Evolutionary conservation across 2,113 vertebrate species (phyloP).

Genomic region (Aldabrachelys gigantea): DNA sequence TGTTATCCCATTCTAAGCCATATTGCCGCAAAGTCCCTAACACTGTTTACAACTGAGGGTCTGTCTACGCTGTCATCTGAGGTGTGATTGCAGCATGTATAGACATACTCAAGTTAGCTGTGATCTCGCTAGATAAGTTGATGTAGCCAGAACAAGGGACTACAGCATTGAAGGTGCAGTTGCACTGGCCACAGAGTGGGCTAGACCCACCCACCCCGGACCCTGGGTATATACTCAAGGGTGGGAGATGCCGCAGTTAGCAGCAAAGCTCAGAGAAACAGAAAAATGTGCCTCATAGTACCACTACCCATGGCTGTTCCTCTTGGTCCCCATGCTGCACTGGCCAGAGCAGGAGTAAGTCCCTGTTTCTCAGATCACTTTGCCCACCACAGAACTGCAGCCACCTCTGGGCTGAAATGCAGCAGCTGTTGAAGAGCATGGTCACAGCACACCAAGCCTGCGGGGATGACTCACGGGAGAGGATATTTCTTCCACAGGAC

Average conservation of each 20-base stretch:
- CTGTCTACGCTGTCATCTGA: no score
- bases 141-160: background rate
- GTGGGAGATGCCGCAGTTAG: background rate
- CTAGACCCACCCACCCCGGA: background rate
- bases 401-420: background rate
- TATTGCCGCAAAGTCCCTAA: background rate
- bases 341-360: background rate
- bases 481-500: constrained; percentile 97
- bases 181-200: background rate
- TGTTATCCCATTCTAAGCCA: background rate
- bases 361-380: no score
- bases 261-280: background rate
- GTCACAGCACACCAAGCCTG: rapidly evolving
- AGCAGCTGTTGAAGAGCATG: background rate
- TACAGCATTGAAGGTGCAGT: background rate
- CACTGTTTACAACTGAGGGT: background rate
- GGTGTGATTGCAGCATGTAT: background rate
- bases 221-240: background rate
- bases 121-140: no score
- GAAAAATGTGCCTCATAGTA: background rate
- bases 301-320: background rate
- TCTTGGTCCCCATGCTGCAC: background rate
- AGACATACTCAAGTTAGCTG: background rate
- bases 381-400: background rate
- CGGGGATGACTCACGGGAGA: constrained; percentile 87